Conservation (phyloP, 64 coral and sea anemone species). For the Montipora efflorescens region DNA sequence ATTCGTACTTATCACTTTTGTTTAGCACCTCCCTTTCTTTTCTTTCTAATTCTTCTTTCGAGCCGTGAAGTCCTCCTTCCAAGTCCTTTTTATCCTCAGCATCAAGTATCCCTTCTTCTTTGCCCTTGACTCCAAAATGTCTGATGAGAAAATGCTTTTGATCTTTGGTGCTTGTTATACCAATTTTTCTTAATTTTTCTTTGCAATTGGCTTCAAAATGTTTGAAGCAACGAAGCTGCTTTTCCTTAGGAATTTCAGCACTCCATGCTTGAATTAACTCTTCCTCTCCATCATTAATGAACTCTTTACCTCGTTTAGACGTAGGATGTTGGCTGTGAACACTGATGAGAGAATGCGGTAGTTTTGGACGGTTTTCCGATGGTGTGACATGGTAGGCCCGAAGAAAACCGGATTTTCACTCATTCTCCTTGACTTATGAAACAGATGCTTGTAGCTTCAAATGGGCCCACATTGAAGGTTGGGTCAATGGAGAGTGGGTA, state of each 20-base stretch:
- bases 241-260: constrained; percentile 15
- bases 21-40: neutral
- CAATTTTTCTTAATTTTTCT: constrained; percentile 18
- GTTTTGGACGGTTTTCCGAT: too few species aligned
- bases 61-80: neutral
- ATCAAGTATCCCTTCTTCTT: constrained; percentile 33
- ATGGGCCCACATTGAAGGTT: constrained; percentile 51
- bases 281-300: constrained; percentile 38
- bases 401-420: constrained; percentile 31
- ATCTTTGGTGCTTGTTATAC: neutral
- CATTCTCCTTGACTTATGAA: constrained; percentile 6
- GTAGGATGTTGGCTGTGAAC: neutral
- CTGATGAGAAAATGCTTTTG: constrained; percentile 16
- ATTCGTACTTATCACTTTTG: neutral
- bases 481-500: constrained; percentile 13
- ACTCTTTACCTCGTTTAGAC: constrained; percentile 27
- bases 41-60: constrained; percentile 1
- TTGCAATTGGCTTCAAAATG: constrained; percentile 56
- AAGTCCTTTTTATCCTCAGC: constrained; percentile 43
- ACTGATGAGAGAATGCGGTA: neutral
- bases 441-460: constrained; percentile 38
- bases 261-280: constrained; percentile 21
- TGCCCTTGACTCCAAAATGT: constrained; percentile 22
- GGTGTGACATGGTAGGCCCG: constrained; percentile 56
- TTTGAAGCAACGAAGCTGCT: constrained; percentile 25